A percentile compares a stretch with the other conserved stretches of the same genome.
Conservation (phyloP, 1,140 invertebrate species). For the Stegodyphus dumicola region DNA sequence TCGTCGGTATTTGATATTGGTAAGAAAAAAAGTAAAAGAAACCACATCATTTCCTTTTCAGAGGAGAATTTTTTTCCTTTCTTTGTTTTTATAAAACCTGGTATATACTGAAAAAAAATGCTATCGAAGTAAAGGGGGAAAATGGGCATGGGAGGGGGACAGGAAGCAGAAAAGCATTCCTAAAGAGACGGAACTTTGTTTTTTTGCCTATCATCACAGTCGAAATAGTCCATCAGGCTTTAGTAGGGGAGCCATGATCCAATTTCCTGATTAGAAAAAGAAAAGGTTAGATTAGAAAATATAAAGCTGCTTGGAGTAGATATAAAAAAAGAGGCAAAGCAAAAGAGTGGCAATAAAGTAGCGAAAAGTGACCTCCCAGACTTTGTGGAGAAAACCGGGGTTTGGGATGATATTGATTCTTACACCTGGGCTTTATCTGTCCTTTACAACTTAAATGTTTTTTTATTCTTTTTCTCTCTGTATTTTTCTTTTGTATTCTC, state of each 20-base stretch:
- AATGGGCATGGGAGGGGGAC: too few species aligned
- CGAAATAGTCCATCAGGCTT: conserved; percentile 43
- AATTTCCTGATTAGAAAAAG: conserved; percentile 58
- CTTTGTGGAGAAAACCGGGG: conserved; percentile 11
- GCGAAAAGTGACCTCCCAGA: background rate
- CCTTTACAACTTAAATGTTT: too few species aligned
- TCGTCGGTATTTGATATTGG: too few species aligned
- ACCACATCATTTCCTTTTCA: too few species aligned
- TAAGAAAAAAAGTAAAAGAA: too few species aligned
- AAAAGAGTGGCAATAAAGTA: conserved; percentile 29
- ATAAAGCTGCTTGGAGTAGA: conserved; percentile 43
- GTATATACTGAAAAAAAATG: too few species aligned
- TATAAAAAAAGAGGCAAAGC: conserved; percentile 16
- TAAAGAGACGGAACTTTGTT: conserved; percentile 27
- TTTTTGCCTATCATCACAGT: conserved; percentile 41
- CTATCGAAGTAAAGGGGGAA: too few species aligned
- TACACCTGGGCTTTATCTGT: background rate
- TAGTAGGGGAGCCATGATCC: conserved; percentile 41
- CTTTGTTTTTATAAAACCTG: too few species aligned
- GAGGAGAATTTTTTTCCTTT: too few species aligned
- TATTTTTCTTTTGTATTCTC: too few species aligned
- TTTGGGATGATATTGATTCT: conserved; percentile 17
- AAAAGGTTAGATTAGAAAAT: conserved; percentile 53
- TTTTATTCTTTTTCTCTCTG: too few species aligned
- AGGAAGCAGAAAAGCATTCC: too few species aligned